These are phyloP conservation scores for Urocolius indicus DNA, from an alignment of 2,113 vertebrate genomes.

Conservation along the genomic window DNA sequence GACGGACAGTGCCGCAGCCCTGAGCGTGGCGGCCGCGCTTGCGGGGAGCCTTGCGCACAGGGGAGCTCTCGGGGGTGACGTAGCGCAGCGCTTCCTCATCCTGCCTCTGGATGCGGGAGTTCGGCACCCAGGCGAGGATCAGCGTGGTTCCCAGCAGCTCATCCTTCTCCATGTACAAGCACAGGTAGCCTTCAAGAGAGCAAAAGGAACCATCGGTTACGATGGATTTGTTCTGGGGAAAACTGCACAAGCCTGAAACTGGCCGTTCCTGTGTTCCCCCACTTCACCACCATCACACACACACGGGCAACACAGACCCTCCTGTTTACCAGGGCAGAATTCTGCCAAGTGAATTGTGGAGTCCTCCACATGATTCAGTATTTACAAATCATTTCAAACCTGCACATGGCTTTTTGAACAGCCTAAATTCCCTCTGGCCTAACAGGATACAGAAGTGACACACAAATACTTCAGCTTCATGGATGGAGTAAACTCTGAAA, in stretches of 20 bases:
- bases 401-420: not conserved
- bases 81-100: conserved; percentile 96
- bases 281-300: not conserved
- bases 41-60: conserved; percentile 86
- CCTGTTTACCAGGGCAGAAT: not conserved
- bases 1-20: not conserved
- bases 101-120: conserved; percentile 93
- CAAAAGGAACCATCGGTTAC: not conserved
- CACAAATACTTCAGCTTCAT: conserved; percentile 2
- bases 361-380: not conserved
- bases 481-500: not conserved
- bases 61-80: conserved; percentile 94
- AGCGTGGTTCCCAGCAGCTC: conserved; percentile 91
- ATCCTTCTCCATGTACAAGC: conserved; percentile 95
- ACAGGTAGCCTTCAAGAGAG: conserved; percentile 88
- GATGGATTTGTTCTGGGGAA: not conserved
- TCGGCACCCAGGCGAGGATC: conserved; percentile 97
- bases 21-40: conserved; percentile 71
- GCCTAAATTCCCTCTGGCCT: not conserved
- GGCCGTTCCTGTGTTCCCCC: rapidly evolving
- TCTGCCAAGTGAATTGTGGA: not conserved
- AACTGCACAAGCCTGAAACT: rapidly evolving
- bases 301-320: not conserved
- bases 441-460: not conserved
- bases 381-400: not conserved